Conservation (phyloP, 2,888 invertebrate species). For the Xestia ashworthii region DNA sequence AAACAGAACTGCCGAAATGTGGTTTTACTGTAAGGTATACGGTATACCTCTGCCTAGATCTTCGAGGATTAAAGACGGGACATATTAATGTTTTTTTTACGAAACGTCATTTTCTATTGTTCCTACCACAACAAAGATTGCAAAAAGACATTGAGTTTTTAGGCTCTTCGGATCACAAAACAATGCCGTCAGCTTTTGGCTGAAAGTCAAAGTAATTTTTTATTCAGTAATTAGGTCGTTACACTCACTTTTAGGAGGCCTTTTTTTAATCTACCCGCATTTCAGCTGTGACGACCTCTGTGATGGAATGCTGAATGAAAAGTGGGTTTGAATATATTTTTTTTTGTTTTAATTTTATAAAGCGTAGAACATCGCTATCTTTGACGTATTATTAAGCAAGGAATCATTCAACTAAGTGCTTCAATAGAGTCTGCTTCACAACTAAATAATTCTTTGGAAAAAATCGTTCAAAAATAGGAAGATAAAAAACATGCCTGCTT, state of each 20-base stretch:
- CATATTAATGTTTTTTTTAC: slow-evolving; percentile 12
- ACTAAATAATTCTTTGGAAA: neutral
- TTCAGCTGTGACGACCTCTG: slow-evolving; percentile 31
- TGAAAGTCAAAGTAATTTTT: slow-evolving; percentile 56
- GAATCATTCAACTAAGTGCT: neutral
- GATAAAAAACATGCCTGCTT: neutral
- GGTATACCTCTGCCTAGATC: neutral
- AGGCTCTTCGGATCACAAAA: slow-evolving; percentile 27
- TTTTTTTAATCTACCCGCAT: slow-evolving; percentile 54
- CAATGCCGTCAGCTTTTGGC: slow-evolving; percentile 35
- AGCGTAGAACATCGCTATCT: neutral
- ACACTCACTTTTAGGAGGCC: slow-evolving; percentile 43
- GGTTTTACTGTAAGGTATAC: neutral
- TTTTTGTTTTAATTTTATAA: slow-evolving; percentile 9
- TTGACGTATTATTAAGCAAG: neutral
- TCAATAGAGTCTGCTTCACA: neutral
- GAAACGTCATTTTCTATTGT: slow-evolving; percentile 24
- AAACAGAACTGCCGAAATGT: neutral
- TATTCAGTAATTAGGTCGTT: slow-evolving; percentile 59
- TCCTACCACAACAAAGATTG: slow-evolving; percentile 30
- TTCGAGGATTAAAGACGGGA: neutral
- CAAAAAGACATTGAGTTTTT: slow-evolving; percentile 33
- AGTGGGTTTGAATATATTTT: neutral
- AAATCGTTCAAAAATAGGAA: neutral
- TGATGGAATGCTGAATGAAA: slow-evolving; percentile 25